A percentile compares a stretch with the other conserved stretches of the same genome.
Evolutionary conservation across 2,888 invertebrate species (phyloP).

Genomic region (Drosophila parthenogenetica): DNA sequence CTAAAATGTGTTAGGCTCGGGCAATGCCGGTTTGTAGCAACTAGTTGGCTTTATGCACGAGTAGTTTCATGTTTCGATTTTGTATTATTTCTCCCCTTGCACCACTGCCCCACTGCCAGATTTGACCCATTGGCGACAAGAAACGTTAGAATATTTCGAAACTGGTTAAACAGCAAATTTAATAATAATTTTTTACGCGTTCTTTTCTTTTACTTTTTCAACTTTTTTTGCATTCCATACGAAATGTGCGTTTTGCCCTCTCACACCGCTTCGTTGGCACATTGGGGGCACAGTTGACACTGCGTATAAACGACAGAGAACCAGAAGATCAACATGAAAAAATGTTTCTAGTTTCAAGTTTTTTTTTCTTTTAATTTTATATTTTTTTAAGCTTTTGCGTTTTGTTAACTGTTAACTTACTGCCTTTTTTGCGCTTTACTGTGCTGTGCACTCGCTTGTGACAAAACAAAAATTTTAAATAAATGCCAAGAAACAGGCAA

Average conservation of each 20-base stretch:
- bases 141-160: slow-evolving; percentile 20
- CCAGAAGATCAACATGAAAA: slow-evolving; percentile 22
- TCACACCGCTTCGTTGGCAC: background rate
- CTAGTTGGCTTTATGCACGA: background rate
- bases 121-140: slow-evolving; percentile 19
- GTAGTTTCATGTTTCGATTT: slow-evolving; percentile 6
- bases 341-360: slow-evolving; percentile 20
- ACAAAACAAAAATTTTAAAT: slow-evolving; percentile 21
- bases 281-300: slow-evolving; percentile 26
- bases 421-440: slow-evolving; percentile 9
- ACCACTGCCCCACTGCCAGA: background rate
- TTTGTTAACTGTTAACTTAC: slow-evolving; percentile 51
- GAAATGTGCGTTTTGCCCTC: slow-evolving; percentile 24
- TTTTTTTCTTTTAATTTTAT: slow-evolving; percentile 15
- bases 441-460: slow-evolving; percentile 44
- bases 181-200: slow-evolving; percentile 2
- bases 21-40: slow-evolving; percentile 12
- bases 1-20: background rate
- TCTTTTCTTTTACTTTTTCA: background rate
- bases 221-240: slow-evolving; percentile 31
- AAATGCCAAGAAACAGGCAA: background rate
- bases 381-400: slow-evolving; percentile 34
- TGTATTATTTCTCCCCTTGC: background rate
- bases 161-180: slow-evolving; percentile 23
- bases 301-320: slow-evolving; percentile 3